phyloP scores from a whole-genome alignment of 23 tunicate genomes.

The Botrylloides violaceus region DNA sequence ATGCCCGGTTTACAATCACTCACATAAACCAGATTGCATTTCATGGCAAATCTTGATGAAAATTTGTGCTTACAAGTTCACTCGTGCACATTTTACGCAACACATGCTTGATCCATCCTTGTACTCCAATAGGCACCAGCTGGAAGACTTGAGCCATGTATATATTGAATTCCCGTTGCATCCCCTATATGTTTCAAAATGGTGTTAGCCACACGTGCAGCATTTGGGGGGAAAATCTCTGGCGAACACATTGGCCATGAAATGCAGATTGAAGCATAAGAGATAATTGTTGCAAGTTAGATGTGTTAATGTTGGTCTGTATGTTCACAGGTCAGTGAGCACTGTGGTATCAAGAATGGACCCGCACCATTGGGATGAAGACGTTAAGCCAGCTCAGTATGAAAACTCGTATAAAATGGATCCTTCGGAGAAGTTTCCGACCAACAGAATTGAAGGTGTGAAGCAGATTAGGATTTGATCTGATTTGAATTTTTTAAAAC shows the following conservation, averaged over 20 bases:
- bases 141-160: too few species aligned
- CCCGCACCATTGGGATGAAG: slow-evolving; percentile 69
- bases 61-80: too few species aligned
- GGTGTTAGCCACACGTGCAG: background rate
- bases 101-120: too few species aligned
- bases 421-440: slow-evolving; percentile 55
- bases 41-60: too few species aligned
- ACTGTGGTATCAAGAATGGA: slow-evolving; percentile 78
- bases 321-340: slow-evolving; percentile 62
- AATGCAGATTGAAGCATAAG: background rate
- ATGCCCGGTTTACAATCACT: background rate
- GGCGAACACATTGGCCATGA: background rate
- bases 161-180: too few species aligned
- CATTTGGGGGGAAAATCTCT: background rate
- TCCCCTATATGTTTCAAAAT: too few species aligned
- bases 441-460: slow-evolving; percentile 16
- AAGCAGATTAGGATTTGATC: background rate
- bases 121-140: too few species aligned
- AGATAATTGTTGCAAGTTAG: background rate
- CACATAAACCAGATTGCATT: too few species aligned
- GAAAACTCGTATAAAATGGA: slow-evolving; percentile 73
- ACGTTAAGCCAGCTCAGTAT: slow-evolving; percentile 29
- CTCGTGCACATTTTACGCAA: too few species aligned
- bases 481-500: background rate
- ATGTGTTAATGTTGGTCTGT: background rate